Conservation (phyloP, 2,113 vertebrate species). For the Zingel zingel region DNA sequence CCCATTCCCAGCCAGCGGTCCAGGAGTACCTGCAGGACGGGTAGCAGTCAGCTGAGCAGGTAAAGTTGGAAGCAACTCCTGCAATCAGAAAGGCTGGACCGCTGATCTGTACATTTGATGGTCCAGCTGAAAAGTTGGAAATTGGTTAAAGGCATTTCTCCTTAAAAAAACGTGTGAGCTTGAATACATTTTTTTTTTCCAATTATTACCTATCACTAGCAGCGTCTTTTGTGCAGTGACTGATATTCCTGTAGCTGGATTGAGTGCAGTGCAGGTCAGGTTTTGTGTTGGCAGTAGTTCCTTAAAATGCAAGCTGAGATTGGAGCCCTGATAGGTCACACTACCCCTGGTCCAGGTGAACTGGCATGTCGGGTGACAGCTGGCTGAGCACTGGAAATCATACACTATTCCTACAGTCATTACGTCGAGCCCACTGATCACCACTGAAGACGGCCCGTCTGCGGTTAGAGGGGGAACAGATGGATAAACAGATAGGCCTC, state of each 20-base stretch:
- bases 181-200: neutral
- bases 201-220: neutral
- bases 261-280: slow-evolving; percentile 17
- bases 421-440: neutral
- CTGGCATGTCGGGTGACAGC: slow-evolving; percentile 1
- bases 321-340: neutral
- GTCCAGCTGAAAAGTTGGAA: slow-evolving; percentile 10
- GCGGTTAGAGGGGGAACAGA: neutral
- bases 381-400: slow-evolving; percentile 11
- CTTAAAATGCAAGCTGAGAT: neutral
- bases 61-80: neutral
- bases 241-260: neutral
- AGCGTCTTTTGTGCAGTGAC: neutral
- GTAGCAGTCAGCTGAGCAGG: slow-evolving; percentile 17
- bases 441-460: slow-evolving; percentile 5
- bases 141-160: neutral
- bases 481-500: neutral
- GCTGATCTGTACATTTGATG: neutral
- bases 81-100: slow-evolving; percentile 3
- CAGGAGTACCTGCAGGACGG: slow-evolving; percentile 4
- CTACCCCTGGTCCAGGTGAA: slow-evolving; percentile 13
- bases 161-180: neutral
- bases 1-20: accelerated
- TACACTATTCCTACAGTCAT: neutral
- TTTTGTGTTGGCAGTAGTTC: neutral